These are phyloP conservation scores for Ischnus inquisitorius DNA, from an alignment of 2,888 invertebrate species.

Conservation along the genomic window DNA sequence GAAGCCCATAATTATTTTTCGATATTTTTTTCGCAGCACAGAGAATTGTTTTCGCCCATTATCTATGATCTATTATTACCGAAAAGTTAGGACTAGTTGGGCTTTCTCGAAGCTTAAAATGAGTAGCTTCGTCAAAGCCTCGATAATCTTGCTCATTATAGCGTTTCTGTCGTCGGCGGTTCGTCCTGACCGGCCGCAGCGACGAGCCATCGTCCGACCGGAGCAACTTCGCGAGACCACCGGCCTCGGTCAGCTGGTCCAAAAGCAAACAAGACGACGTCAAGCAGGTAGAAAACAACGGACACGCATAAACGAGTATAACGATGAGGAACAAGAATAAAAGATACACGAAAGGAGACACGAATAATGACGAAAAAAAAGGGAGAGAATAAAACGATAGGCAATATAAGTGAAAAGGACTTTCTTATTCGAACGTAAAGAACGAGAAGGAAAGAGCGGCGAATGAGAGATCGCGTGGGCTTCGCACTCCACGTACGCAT, in stretches of 20 bases:
- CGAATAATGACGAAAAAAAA: slow-evolving; percentile 36
- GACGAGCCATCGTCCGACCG: slow-evolving; percentile 11
- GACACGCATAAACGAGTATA: slow-evolving; percentile 27
- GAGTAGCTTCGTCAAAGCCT: neutral
- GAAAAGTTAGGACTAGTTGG: too few relatives aligned
- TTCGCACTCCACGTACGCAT: slow-evolving; percentile 71
- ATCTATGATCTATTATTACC: too few relatives aligned
- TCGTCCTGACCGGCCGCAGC: neutral
- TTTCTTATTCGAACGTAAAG: slow-evolving; percentile 2
- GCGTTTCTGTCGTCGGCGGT: slow-evolving; percentile 32
- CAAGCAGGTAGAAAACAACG: slow-evolving; percentile 26
- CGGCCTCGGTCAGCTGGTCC: slow-evolving; percentile 31
- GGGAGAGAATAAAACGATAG: slow-evolving; percentile 28
- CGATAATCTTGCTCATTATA: slow-evolving; percentile 47
- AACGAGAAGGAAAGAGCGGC: neutral
- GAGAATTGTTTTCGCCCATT: too few relatives aligned
- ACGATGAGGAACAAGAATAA: slow-evolving; percentile 29
- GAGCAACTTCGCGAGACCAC: slow-evolving; percentile 29
- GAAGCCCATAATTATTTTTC: too few relatives aligned
- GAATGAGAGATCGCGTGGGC: slow-evolving; percentile 73
- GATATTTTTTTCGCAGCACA: too few relatives aligned
- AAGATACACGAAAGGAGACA: slow-evolving; percentile 27
- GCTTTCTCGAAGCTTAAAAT: neutral
- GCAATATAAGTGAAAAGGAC: slow-evolving; percentile 65
- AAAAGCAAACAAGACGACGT: slow-evolving; percentile 36